Evolutionary conservation across 2,888 invertebrate genomes (phyloP), one percentile per base, ranked within the genome.

Genomic region (Flabesymbios commensalis): DNA sequence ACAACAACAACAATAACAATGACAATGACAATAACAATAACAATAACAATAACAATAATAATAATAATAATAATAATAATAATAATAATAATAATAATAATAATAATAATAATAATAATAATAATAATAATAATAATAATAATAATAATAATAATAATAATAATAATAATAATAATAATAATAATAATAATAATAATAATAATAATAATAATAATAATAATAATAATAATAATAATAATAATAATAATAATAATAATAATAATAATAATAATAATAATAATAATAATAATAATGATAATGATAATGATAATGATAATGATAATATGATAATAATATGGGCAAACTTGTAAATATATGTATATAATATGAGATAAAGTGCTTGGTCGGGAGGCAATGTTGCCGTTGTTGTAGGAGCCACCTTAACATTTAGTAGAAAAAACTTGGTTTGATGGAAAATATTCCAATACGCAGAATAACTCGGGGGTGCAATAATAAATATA

Each of bases 101-200:
- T 56, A 48, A 56, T 56, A 48, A 55, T 56, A 48, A 56, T 56
- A 29, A 54, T 56, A 48, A 54, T 56, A 26, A 51, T 56, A 33
- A 51, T 43, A 33, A 56, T 56, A 33, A 56, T 56, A 29, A 54
- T 56, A 48, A 54, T 56, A 32, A 51, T 51, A 32, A 51, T 51
- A 32, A 51, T 51, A 32, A 51, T 51, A 32, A 51, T 51, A 32
- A 51, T 51, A 32, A 51, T 51, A 32, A 51, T 51, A 32, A 51
- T 51, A 32, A 51, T 51, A 32, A 51, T 51, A 32, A 51, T 51
- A 32, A 51, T 51, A 32, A 51, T 51, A 32, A 51, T 51, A 32
- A 51, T 51, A 32, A 51, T 51, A 32, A 51, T 51, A 32, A 51
- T 51, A 32, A 51, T 51, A 32, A 51, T 51, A 32, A 51, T 51